Evolutionary conservation across 2,113 vertebrate genomes (phyloP), one percentile per base, ranked within the genome.

Genomic region (Leiothrix lutea): DNA sequence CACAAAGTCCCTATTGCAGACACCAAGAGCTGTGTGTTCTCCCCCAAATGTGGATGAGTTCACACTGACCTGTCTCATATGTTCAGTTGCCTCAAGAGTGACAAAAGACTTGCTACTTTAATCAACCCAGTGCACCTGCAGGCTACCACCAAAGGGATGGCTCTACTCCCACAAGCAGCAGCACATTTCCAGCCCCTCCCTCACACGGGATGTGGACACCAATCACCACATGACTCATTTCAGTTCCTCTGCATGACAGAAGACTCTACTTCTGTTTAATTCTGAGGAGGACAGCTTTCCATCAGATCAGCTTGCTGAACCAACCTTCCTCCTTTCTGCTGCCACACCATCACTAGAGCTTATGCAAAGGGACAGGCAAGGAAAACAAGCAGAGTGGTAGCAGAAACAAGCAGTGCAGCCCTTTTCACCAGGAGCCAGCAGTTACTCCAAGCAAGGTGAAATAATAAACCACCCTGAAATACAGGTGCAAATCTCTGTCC

Each of bases 131-230:
- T 31, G 25, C 48, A 74, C 53, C 2, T 48, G 42, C 11, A 81
- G 47, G 21, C 53, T 67, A 25, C 10, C 47, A 50, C 35, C 42
- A 81, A 85, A 85, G 45, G 31, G 25, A n/a, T 19, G 15, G 75
- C 50, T 28, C 56, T 66, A 8, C 20, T 72, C 33, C 33, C 73
- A 69, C n/a, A 73, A 35, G n/a, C 65, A 48, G 23, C 12, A 53
- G 31, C 1, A n/a, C 38, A 60, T 72, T 77, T 80, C 69, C 50
- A 90, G 61, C 4, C 17, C 20, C 38, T 92, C 22, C 17, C 53
- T 44, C 31, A 38, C 23, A 35, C 0, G 0, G 26, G 25, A 29
- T 1, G 1, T 14, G 14, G 38, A 33, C 56, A 44, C 36, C 54
- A 66, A 70, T 44, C 5, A 2, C 16, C 26, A 0, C 5, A 24